phyloP scores from a whole-genome alignment of 1,140 invertebrate species.

The Bathynomus jamesi region DNA sequence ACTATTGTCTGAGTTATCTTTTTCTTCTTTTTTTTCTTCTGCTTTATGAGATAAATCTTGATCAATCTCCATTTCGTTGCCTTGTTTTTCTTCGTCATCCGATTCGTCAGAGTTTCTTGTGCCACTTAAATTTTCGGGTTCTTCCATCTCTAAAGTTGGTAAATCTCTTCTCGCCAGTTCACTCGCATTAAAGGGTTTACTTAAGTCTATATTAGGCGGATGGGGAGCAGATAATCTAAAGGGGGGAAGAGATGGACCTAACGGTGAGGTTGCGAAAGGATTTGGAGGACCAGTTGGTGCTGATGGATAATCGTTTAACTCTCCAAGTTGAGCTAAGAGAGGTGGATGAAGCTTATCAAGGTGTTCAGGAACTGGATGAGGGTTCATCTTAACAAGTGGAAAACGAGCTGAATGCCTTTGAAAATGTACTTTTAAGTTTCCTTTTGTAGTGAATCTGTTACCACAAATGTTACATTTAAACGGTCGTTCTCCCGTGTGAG shows the following conservation, averaged over 20 bases:
- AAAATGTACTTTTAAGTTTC: conserved; percentile 93
- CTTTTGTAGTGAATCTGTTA: conserved; percentile 94
- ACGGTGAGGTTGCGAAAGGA: conserved; percentile 30
- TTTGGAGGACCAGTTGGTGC: conserved; percentile 31
- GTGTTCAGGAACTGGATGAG: conserved; percentile 91
- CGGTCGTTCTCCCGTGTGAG: conserved; percentile 92
- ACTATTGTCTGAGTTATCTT: too few species aligned
- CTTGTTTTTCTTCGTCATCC: not conserved
- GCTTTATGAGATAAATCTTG: too few species aligned
- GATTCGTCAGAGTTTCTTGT: conserved; percentile 1
- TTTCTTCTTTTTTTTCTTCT: not conserved
- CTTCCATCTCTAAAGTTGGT: conserved; percentile 11
- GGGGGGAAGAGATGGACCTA: conserved; percentile 28
- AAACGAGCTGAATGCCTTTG: conserved; percentile 90
- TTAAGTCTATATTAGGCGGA: conserved; percentile 25
- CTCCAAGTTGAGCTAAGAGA: conserved; percentile 71
- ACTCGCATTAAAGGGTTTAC: not conserved
- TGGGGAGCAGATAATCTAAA: conserved; percentile 26
- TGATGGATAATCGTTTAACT: conserved; percentile 48
- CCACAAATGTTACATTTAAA: conserved; percentile 99
- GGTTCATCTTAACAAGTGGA: conserved; percentile 92
- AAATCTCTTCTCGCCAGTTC: conserved; percentile 14
- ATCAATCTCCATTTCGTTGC: conserved; percentile 38
- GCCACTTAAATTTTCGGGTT: conserved; percentile 36
- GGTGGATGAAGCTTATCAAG: conserved; percentile 91